Base-by-base conservation (phyloP, 2,797 vertebrate species). In the Anas bernieri region DNA sequence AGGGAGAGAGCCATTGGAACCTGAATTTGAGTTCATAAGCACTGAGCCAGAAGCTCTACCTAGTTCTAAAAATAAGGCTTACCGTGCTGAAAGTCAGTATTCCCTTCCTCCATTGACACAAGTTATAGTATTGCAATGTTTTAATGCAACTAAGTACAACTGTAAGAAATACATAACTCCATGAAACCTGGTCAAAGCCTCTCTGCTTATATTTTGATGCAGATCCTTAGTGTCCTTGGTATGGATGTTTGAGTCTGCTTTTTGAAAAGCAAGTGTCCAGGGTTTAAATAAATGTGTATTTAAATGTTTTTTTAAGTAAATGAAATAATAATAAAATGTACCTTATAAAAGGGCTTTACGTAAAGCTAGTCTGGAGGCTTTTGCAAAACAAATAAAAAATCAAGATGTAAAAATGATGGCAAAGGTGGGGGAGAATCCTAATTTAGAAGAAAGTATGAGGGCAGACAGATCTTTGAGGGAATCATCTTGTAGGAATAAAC, bases 31-130 rank as follows among this genome's bases (percentile, higher is more conserved):
- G 95, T 83, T 94, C 52, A 84, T 45, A 28, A 80, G 4, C 61
- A 55, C 10, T 67, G 80, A 92, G 73, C 17, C 45, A 77, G 56
- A 87, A 94, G 86, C 16, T 74, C 30, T 80, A 54, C 59, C 5
- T 48, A 35, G 11, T 26, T 82, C 43, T 79, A 86, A 90, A 92
- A 94, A 48, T 43, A 59, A 82, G 86, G 12, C 83, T 93, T 94
- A 41, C 35, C 6, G 48, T 64, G 43, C 61, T 92, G 64, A 82
- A 93, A 91, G 68, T 58, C 33, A 55, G 4, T 10, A 20, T 46
- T 9, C 45, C 39, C 17, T 84, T 79, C 3, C 3, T 86, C 22
- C 22, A 20, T 1, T 70, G 41, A 33, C 33, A 89, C 67, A 74
- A 21, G 8, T 9, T 79, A 3, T 21, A 17, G 31, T 48, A 31